These are phyloP conservation scores for Xiphophorus maculatus DNA, from an alignment of 2,113 vertebrate species.

Conservation along the genomic window DNA sequence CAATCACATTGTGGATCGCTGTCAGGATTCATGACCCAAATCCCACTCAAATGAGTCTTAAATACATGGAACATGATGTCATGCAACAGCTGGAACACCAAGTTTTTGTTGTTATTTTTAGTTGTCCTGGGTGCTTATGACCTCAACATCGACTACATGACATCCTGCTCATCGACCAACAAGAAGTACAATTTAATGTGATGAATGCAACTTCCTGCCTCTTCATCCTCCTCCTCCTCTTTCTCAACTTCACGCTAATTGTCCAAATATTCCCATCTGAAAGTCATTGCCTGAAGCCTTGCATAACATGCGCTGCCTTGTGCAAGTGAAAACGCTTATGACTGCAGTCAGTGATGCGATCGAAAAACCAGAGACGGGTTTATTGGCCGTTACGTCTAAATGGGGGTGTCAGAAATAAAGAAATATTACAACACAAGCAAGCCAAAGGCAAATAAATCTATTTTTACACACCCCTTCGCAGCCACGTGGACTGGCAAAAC, in stretches of 20 bases:
- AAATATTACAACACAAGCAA: conserved; percentile 41
- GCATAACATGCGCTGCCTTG: neutral
- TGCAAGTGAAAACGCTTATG: neutral
- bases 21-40: neutral
- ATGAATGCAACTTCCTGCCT: neutral
- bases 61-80: neutral
- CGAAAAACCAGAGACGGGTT: conserved; percentile 24
- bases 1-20: neutral
- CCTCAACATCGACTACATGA: neutral
- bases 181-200: too few species aligned
- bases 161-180: too few species aligned
- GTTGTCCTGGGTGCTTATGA: neutral
- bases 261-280: neutral
- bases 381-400: conserved; percentile 47
- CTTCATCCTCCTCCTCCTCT: neutral
- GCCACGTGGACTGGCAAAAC: conserved; percentile 11
- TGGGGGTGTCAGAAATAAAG: conserved; percentile 32
- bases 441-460: conserved; percentile 37
- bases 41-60: neutral
- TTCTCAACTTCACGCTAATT: neutral
- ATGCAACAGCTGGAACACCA: neutral
- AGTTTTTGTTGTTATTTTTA: neutral
- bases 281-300: neutral
- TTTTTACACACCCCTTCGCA: conserved; percentile 4
- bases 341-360: conserved; percentile 28